A percentile compares a stretch with the other conserved stretches of the same genome.
These are phyloP conservation scores for Opisthocomus hoazin DNA, from an alignment of 2,113 vertebrate species.

Conservation along the genomic window DNA sequence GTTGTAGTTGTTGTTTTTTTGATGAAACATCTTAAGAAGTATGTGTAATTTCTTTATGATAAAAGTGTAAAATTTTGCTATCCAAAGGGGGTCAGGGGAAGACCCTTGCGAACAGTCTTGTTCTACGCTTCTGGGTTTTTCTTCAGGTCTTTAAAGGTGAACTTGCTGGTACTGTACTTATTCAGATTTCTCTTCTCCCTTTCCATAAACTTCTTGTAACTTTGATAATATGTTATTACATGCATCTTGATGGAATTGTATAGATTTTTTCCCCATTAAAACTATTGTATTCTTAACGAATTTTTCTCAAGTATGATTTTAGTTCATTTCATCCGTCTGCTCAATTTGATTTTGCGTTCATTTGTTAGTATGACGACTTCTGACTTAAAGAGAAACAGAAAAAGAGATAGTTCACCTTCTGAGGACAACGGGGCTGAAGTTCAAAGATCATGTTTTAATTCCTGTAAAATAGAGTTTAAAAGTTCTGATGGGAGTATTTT, in stretches of 20 bases:
- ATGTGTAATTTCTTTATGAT: neutral
- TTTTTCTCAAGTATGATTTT: neutral
- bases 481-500: neutral
- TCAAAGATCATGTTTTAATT: neutral
- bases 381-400: neutral
- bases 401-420: neutral
- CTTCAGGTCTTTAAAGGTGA: neutral
- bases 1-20: neutral
- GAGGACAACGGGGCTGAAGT: neutral
- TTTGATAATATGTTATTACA: neutral
- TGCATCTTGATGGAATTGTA: neutral
- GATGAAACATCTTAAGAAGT: neutral
- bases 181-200: neutral
- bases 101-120: neutral
- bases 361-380: neutral
- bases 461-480: neutral
- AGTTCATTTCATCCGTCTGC: neutral
- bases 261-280: neutral
- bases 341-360: neutral
- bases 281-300: neutral
- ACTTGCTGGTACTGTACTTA: neutral
- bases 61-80: neutral
- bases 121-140: neutral
- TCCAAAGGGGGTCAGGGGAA: fast-evolving
- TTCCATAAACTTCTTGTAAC: neutral